Base-by-base conservation (phyloP, 2,797 vertebrate genomes). In the Menidia menidia region DNA sequence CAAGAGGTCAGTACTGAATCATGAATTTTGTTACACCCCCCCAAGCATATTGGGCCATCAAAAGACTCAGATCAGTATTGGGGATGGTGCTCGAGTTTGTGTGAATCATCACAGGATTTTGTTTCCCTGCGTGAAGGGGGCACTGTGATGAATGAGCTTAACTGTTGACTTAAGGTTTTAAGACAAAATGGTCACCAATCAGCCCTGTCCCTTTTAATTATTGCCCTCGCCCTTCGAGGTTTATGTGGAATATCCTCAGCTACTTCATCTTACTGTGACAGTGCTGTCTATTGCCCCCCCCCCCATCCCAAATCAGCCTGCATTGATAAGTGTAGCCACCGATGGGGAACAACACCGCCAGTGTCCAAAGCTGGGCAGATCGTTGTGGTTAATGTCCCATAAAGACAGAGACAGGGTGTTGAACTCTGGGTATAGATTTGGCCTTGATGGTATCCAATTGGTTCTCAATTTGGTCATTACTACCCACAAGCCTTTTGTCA, bases 331-430 rank as follows among this genome's bases (percentile, higher is more conserved):
- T 87, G 74, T 77, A 69, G 71, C 73, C 75, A 83, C 45, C 2
- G 42, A 77, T 64, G 5, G 76, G 81, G 59, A 85, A 73, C 15
- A 79, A 88, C 67, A 33, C 79, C 63, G 73, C 80, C 82, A 81
- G 73, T 82, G 81, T 88, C 71, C 71, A 79, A 52, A 87, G 86
- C 80, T 88, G 82, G 78, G 77, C 76, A 81, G 77, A 81, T 62
- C 12, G 33, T 75, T 90, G 83, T 89, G 86, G 81, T 91, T 83
- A 88, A 90, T 87, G 72, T 83, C 81, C 57, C 30, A 53, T 15
- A 39, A 42, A 67, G 69, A 51, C 48, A 60, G 39, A 75, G 53
- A 69, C 5, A 4, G 61, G 31, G 56, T 63, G 13, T 61, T 8
- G 19, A n/a, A 61, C 30, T 47, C 33, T 16, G 11, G 53, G 18